Evolutionary conservation across 2,888 invertebrate species (phyloP), one percentile per base, ranked within the genome.

Genomic region (Cosmia trapezina): DNA sequence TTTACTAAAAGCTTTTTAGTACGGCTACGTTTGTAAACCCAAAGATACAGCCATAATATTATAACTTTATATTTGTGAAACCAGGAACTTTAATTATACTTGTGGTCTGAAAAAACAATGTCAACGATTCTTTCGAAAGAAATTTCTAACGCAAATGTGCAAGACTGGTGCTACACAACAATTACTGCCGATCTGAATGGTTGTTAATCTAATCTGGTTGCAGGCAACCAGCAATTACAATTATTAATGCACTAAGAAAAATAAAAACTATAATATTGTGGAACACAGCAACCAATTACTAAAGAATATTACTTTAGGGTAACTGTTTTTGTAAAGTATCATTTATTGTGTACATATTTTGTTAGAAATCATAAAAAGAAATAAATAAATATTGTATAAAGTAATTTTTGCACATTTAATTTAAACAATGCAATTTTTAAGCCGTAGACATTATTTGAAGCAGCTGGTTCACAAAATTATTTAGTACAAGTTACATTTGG

Each of bases 341-440:
- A 22, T 73, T 57, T 60, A 71, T 66, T 57, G 6, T 76, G 43
- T 73, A 73, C 22, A 73, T 76, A 59, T 68, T 77, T 74, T 67
- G 28, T 28, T 68, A 68, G 14, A 53, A 22, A 68, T 74, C 57
- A 68, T 37, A 5, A 37, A 37, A 37, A 37, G 4, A 37, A 37
- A 45, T 51, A 12, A 63, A 43, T 49, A 45, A 37, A 33, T 59
- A 66, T 51, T 51, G 57, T 51, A 17, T 45, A 45, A 56, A 49
- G 17, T 5, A 8, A 14, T 22, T 49, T 49, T 70, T 57, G 63
- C 47, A 57, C 12, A 28, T 71, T 49, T 70, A 56, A 56, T 53
- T 51, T 69, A 12, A 69, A 45, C 0, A 37, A n/a, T 53, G 22
- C 4, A 33, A 33, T 17, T 41, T 51, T 17, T n/a, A 17, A 69